Conservation (phyloP, 1,140 invertebrate species). For the Pseudomyrmex concolor region DNA sequence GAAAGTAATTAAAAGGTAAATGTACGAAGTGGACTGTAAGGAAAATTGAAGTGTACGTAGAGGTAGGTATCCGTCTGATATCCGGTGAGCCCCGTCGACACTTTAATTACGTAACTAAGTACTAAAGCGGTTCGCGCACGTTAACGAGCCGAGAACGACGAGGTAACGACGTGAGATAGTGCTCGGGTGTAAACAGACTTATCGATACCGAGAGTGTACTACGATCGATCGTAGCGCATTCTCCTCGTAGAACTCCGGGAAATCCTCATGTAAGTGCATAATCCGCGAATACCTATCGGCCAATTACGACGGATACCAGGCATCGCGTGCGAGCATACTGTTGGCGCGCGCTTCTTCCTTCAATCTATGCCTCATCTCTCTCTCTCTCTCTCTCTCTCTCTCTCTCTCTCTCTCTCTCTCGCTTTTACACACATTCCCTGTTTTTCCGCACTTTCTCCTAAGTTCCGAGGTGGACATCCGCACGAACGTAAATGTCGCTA, state of each 20-base stretch:
- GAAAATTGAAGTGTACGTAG: constrained; percentile 16
- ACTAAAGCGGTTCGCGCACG: constrained; percentile 57
- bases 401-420: no score
- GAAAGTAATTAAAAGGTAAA: constrained; percentile 24
- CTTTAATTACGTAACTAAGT: constrained; percentile 70
- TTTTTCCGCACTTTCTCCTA: neutral
- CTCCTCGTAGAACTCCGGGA: constrained; percentile 27
- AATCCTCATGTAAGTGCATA: constrained; percentile 65
- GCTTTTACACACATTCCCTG: constrained; percentile 4
- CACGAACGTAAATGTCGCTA: constrained; percentile 13
- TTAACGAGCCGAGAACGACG: constrained; percentile 71
- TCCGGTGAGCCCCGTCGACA: constrained; percentile 20
- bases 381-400: neutral
- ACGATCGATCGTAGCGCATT: constrained; percentile 49
- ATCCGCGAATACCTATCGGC: constrained; percentile 62
- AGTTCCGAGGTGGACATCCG: constrained; percentile 3
- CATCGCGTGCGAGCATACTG: constrained; percentile 15
- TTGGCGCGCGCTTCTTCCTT: constrained; percentile 11
- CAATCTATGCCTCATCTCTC: constrained; percentile 13
- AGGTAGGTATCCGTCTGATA: constrained; percentile 5
- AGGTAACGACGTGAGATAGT: constrained; percentile 70
- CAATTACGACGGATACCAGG: constrained; percentile 59
- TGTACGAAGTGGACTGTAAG: neutral
- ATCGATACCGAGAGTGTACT: constrained; percentile 61
- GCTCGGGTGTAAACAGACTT: constrained; percentile 68